Evolutionary conservation across 2,113 vertebrate species (phyloP).

Genomic region (Desmodus rotundus): DNA sequence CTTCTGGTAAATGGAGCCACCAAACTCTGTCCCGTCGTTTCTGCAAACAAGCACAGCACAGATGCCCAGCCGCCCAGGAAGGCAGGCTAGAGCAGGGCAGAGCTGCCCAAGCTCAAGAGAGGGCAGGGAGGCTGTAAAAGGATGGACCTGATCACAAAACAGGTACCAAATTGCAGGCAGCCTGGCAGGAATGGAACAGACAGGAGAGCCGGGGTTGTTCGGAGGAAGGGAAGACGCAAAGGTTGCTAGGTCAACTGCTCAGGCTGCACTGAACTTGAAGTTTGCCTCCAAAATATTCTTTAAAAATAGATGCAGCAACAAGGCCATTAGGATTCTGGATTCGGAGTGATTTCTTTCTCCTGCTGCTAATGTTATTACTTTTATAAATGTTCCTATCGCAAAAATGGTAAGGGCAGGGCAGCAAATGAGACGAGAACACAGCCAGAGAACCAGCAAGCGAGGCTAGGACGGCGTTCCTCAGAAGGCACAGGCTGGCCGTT

Average conservation of each 20-base stretch:
- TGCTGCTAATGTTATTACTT: background rate
- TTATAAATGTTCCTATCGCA: background rate
- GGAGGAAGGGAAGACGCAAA: background rate
- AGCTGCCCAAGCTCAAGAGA: background rate
- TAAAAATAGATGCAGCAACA: background rate
- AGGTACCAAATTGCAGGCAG: background rate
- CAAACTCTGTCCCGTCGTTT: conserved; percentile 97
- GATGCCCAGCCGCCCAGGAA: background rate
- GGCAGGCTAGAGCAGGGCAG: background rate
- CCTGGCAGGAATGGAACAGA: background rate
- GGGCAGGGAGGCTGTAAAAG: background rate
- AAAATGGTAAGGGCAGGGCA: background rate
- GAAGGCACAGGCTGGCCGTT: background rate
- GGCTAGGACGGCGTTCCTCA: background rate
- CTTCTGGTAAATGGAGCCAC: conserved; percentile 98
- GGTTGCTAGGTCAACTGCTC: background rate
- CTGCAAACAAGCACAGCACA: conserved; percentile 77
- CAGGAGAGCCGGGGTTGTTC: background rate
- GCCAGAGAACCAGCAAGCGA: background rate
- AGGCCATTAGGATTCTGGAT: background rate
- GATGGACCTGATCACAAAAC: background rate
- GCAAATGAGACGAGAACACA: background rate
- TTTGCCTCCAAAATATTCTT: background rate
- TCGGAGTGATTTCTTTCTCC: background rate
- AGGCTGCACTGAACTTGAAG: background rate